Conservation (phyloP, 2,888 invertebrate species). For the Erebia ligea region DNA sequence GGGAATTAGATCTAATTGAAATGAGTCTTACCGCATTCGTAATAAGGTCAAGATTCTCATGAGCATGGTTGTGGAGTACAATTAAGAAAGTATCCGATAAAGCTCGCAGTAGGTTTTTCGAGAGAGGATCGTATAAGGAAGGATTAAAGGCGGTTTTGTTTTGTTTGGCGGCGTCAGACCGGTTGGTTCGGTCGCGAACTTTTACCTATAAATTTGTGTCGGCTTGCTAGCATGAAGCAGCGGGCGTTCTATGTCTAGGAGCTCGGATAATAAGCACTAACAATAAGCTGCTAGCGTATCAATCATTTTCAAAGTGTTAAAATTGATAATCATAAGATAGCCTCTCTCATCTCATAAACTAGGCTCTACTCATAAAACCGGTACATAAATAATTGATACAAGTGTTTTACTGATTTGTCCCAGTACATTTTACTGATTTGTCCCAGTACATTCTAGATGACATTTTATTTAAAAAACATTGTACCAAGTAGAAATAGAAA, state of each 20-base stretch:
- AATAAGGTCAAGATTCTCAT: constrained; percentile 74
- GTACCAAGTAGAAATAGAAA: too few species aligned
- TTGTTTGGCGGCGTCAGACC: constrained; percentile 54
- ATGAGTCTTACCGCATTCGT: constrained; percentile 58
- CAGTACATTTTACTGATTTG: neutral
- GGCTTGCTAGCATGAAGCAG: constrained; percentile 70
- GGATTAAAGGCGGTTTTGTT: constrained; percentile 61
- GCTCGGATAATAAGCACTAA: constrained; percentile 54
- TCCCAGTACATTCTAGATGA: neutral
- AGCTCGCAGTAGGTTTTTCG: constrained; percentile 49
- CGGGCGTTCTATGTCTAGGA: constrained; percentile 68
- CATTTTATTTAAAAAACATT: neutral
- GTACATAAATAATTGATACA: neutral
- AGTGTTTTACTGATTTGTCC: neutral
- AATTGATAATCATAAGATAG: neutral
- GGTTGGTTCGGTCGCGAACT: constrained; percentile 81
- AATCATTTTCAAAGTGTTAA: constrained; percentile 19
- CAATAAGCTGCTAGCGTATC: constrained; percentile 44
- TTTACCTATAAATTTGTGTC: constrained; percentile 84
- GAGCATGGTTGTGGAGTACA: constrained; percentile 64
- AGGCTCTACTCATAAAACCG: neutral
- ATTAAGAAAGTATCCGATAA: constrained; percentile 83
- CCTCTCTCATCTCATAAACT: neutral
- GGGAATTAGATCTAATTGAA: constrained; percentile 63
- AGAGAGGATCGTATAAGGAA: constrained; percentile 58